These are phyloP conservation scores for Leucozona laternaria DNA, from an alignment of 2,888 invertebrate species.

Conservation along the genomic window DNA sequence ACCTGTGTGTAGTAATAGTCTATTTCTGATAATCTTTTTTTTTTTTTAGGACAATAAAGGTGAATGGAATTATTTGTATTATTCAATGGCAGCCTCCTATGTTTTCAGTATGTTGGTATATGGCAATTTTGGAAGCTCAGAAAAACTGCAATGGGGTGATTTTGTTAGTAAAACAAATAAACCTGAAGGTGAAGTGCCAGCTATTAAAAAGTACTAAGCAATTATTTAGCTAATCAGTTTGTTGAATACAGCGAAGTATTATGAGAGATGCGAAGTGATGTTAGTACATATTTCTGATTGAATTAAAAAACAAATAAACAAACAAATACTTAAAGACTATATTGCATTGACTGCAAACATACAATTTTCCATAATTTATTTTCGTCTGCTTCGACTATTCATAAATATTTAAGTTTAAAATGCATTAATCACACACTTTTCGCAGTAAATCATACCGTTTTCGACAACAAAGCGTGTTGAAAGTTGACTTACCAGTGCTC, in stretches of 20 bases:
- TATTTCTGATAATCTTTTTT: constrained; percentile 13
- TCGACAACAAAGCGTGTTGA: too few relatives aligned
- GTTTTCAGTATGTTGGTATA: constrained; percentile 82
- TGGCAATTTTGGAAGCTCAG: constrained; percentile 82
- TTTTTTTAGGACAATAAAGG: constrained; percentile 81
- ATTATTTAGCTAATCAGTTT: neutral
- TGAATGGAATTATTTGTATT: constrained; percentile 83
- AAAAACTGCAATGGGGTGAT: constrained; percentile 83
- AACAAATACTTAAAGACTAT: too few relatives aligned
- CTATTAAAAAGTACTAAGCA: neutral
- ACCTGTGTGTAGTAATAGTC: neutral
- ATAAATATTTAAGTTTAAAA: too few relatives aligned
- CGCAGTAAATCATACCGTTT: too few relatives aligned
- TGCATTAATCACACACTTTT: too few relatives aligned
- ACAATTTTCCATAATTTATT: too few relatives aligned
- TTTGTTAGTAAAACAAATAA: constrained; percentile 31
- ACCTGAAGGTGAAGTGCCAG: neutral
- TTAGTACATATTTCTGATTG: too few relatives aligned
- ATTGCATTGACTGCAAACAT: too few relatives aligned
- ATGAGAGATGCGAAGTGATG: neutral
- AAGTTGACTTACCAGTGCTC: too few relatives aligned
- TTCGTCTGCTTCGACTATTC: too few relatives aligned
- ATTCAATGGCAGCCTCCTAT: constrained; percentile 81
- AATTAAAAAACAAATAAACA: too few relatives aligned
- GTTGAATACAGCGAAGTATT: neutral